phyloP scores from a whole-genome alignment of 2,888 invertebrate species.

The Therioaphis trifolii region DNA sequence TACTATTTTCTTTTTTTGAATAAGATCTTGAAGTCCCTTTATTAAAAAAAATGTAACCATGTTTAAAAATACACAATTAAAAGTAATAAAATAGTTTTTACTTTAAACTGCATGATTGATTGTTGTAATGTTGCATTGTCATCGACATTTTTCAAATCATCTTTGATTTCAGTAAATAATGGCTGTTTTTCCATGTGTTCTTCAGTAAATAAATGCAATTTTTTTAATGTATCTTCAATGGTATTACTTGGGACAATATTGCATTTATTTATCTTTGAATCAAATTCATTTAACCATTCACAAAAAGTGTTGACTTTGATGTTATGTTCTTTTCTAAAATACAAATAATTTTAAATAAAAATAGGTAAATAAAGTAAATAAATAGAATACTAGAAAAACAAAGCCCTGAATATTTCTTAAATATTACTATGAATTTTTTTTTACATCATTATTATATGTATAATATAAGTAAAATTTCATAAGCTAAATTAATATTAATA shows the following conservation, averaged over 20 bases:
- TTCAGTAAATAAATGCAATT: slow-evolving; percentile 82
- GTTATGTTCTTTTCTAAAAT: slow-evolving; percentile 80
- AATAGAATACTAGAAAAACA: too few relatives aligned
- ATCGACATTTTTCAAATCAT: slow-evolving; percentile 76
- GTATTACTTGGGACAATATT: slow-evolving; percentile 85
- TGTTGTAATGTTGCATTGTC: slow-evolving; percentile 1
- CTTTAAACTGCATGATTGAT: slow-evolving; percentile 29
- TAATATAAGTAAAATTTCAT: too few relatives aligned
- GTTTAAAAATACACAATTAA: slow-evolving; percentile 30
- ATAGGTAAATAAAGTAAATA: neutral
- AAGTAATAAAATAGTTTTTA: slow-evolving; percentile 5
- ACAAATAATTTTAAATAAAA: neutral
- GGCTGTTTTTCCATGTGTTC: slow-evolving; percentile 88
- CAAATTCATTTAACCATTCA: slow-evolving; percentile 75
- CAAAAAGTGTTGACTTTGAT: slow-evolving; percentile 82
- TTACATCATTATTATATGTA: too few relatives aligned
- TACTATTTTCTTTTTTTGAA: slow-evolving; percentile 79
- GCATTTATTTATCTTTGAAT: slow-evolving; percentile 77
- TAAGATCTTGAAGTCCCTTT: slow-evolving; percentile 76
- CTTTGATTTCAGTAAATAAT: slow-evolving; percentile 81
- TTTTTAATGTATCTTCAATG: slow-evolving; percentile 82
- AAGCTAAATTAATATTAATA: too few relatives aligned
- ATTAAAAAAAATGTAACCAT: slow-evolving; percentile 8
- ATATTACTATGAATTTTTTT: too few relatives aligned
- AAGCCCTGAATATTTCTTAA: too few relatives aligned